Base-by-base conservation (phyloP, 1,140 invertebrate species). In the Ericerus pela region DNA sequence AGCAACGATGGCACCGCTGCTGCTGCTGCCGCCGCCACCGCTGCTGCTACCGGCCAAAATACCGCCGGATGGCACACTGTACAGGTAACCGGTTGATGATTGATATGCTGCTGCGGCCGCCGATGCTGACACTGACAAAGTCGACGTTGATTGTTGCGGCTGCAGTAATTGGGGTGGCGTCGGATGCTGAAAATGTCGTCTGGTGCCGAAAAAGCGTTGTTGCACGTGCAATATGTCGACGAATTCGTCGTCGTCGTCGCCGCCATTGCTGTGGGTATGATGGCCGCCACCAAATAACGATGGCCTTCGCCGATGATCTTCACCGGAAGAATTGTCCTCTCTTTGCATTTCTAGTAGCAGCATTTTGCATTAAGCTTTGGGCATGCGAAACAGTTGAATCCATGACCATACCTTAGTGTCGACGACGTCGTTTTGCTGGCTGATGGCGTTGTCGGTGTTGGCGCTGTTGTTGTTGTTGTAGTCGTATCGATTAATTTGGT, bases 301-400 rank as follows among this genome's bases (percentile, higher is more conserved):
- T 6, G 41, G 41, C 41, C 41, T 47, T 47, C 41, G 16, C 26
- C 14, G n/a, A n/a, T n/a, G 22, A 24, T 47, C 41, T 24, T 47
- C 41, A 47, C 41, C 41, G 26, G 41, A 18, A 47, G 41, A 22
- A 47, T 24, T 47, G 41, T 47, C 41, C 20, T 47, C 41, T 47
- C 41, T 47, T 47, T 47, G 41, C 41, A 47, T 47, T 24, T 47
- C 41, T 47, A 47, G 41, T 22, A 47, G 41, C 41, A 47, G 8
- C 41, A 47, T 47, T 47, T 47, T 47, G 41, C 41, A 24, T 10
- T 14, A 24, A 47, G 22, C 10, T 47, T 47, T 47, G 22, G 16
- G 41, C 26, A 18, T 24, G 10, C 10, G 20, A 47, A 24, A n/a
- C n/a, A n/a, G 41, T 2, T 22, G 41, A 47, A 47, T 47, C 41